Percentiles rank a stretch among this genome's conserved stretches.
phyloP scores from a whole-genome alignment of 2,113 vertebrate species.

The Aythya baeri region DNA sequence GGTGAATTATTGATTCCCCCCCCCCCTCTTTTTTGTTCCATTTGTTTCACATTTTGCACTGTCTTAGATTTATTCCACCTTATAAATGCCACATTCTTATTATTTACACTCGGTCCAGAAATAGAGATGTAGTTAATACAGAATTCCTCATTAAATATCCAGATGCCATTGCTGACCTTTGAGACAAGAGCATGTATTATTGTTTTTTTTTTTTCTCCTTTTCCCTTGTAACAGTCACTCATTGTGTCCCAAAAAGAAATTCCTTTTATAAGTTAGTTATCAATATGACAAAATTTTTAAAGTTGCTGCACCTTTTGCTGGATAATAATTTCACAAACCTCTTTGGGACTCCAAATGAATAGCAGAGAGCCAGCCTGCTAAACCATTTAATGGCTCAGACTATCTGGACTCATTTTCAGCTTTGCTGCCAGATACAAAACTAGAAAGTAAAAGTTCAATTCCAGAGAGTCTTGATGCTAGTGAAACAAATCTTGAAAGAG shows the following conservation, averaged over 20 bases:
- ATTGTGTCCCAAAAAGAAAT: background rate
- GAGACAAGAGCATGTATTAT: background rate
- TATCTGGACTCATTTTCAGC: background rate
- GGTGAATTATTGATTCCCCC: background rate
- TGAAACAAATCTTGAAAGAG: background rate
- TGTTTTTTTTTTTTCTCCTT: background rate
- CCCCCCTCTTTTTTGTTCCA: background rate
- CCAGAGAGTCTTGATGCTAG: background rate
- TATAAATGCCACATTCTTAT: background rate
- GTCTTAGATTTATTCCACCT: background rate
- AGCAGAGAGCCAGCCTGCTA: background rate
- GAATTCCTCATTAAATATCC: conserved; percentile 36
- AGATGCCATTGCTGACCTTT: conserved; percentile 11
- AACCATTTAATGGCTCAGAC: background rate
- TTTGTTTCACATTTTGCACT: conserved; percentile 13
- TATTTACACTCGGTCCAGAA: background rate
- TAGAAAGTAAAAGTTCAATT: background rate
- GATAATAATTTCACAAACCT: background rate
- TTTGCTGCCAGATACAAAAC: background rate
- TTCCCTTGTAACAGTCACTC: background rate
- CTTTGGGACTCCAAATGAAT: background rate
- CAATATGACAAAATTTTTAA: background rate
- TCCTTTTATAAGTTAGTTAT: background rate
- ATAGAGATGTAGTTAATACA: background rate
- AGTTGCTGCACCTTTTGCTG: background rate